phyloP scores from a whole-genome alignment of 2,888 invertebrate species.

The Oasisia sp. region DNA sequence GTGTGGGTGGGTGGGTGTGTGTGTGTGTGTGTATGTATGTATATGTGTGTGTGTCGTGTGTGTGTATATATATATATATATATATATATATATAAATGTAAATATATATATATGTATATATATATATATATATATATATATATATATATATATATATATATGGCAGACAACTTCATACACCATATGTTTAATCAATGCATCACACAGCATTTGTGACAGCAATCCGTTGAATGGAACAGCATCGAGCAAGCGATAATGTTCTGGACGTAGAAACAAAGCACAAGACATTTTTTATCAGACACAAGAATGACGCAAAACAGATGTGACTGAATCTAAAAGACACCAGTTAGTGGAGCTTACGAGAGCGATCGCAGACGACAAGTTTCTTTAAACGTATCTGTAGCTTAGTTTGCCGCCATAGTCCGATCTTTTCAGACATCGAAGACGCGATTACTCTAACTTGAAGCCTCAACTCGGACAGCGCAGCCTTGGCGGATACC shows the following conservation, averaged over 20 bases:
- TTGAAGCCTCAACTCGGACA: background rate
- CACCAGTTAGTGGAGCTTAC: background rate
- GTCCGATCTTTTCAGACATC: background rate
- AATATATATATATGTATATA: background rate
- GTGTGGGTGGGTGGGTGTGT: no score
- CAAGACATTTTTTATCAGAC: background rate
- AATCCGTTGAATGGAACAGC: background rate
- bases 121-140: background rate
- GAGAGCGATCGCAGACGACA: background rate
- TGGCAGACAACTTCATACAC: background rate
- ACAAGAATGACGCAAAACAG: background rate
- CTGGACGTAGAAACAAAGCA: background rate
- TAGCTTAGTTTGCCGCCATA: background rate
- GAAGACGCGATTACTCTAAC: background rate
- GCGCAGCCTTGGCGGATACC: background rate
- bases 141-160: background rate
- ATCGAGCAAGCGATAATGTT: background rate
- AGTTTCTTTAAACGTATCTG: background rate
- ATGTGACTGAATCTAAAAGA: background rate
- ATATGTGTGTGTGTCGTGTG: no score
- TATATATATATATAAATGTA: no score
- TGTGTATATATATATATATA: no score
- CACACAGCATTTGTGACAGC: background rate
- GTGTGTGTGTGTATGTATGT: no score
- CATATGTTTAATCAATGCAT: background rate